phyloP scores from a whole-genome alignment of 2,797 vertebrate species.

The Presbytis comata region DNA sequence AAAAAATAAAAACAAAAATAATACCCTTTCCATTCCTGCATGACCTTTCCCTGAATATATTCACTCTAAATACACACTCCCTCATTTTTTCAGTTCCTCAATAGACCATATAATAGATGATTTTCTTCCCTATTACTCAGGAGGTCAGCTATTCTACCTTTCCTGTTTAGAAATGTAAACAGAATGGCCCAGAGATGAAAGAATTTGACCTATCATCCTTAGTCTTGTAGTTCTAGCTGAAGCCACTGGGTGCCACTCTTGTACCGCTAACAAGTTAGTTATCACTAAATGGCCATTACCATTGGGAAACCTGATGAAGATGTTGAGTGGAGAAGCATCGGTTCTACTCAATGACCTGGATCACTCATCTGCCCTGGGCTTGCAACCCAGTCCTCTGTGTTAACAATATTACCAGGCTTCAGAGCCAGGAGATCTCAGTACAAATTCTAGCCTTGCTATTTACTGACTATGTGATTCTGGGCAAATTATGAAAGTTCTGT shows the following conservation, averaged over 20 bases:
- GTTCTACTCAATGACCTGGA: neutral
- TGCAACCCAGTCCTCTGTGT: neutral
- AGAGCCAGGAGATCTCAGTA: neutral
- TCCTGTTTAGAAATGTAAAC: neutral
- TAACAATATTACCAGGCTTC: neutral
- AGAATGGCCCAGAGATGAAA: neutral
- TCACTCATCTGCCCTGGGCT: neutral
- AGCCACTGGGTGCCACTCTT: slow-evolving; percentile 69
- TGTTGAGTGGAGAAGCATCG: neutral
- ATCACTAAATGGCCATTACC: neutral
- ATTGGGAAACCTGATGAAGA: neutral
- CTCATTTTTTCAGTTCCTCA: slow-evolving; percentile 26
- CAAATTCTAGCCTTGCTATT: neutral
- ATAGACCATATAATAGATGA: neutral
- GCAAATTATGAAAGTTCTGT: slow-evolving; percentile 4
- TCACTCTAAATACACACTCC: neutral
- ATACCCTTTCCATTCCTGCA: neutral
- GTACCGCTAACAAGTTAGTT: neutral
- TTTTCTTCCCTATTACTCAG: neutral
- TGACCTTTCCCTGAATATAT: neutral
- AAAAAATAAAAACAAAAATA: neutral
- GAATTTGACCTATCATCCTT: neutral
- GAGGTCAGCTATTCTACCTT: neutral
- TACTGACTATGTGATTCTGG: neutral
- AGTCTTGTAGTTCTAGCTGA: slow-evolving; percentile 29